Evolutionary conservation across 2,113 vertebrate species (phyloP).

Genomic region (Dasyprocta punctata): DNA sequence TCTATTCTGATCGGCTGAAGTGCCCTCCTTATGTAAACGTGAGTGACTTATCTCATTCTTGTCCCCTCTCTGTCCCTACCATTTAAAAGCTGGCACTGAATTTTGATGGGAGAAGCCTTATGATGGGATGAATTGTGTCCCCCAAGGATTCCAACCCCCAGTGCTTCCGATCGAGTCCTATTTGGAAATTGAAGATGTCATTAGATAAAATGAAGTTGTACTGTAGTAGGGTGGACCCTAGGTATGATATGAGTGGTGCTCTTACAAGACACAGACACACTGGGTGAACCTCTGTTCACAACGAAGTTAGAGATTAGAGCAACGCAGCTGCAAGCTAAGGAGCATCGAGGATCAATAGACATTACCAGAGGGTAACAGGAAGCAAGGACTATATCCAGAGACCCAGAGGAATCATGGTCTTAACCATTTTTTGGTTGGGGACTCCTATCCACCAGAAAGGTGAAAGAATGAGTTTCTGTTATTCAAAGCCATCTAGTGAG

Average conservation of each 20-base stretch:
- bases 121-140: not conserved
- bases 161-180: not conserved
- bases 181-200: not conserved
- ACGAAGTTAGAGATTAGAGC: not conserved
- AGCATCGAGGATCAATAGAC: not conserved
- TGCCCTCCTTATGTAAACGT: not conserved
- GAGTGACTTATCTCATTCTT: not conserved
- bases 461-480: slow-evolving; percentile 7
- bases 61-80: not conserved
- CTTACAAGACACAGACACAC: not conserved
- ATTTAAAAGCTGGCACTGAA: not conserved
- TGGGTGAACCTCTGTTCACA: not conserved
- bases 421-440: not conserved
- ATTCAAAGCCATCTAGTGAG: not conserved
- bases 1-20: not conserved
- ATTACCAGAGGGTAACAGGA: not conserved
- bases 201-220: not conserved
- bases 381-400: too few species aligned
- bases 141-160: not conserved
- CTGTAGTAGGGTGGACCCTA: not conserved
- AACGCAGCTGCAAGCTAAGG: not conserved
- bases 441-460: not conserved
- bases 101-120: not conserved
- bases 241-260: not conserved
- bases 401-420: too few species aligned